Evolutionary conservation across 2,888 invertebrate genomes (phyloP).

Genomic region (Brassicogethes aeneus): DNA sequence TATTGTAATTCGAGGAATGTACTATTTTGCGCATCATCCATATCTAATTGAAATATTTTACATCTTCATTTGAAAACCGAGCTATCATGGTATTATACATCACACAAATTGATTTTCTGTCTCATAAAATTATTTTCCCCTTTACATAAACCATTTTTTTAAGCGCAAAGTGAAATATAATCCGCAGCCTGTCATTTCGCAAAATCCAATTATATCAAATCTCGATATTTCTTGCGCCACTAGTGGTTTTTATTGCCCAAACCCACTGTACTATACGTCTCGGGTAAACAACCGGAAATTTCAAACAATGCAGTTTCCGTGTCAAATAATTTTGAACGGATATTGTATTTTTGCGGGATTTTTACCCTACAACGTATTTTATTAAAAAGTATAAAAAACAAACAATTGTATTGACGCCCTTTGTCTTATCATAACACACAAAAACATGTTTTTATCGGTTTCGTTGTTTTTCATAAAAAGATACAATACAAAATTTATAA

Average conservation of each 20-base stretch:
- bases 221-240: neutral
- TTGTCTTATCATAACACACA: too few relatives aligned
- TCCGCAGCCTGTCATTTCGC: neutral
- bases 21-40: neutral
- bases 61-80: neutral
- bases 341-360: too few relatives aligned
- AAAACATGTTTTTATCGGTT: too few relatives aligned
- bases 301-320: neutral
- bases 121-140: conserved; percentile 2
- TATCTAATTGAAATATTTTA: neutral
- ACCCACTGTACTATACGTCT: too few relatives aligned
- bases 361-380: too few relatives aligned
- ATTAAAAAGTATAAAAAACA: too few relatives aligned
- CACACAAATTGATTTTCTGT: conserved; percentile 2
- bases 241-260: neutral
- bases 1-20: too few relatives aligned
- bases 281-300: neutral
- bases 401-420: too few relatives aligned
- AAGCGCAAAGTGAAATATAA: conserved; percentile 1
- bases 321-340: neutral
- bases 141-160: neutral
- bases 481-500: too few relatives aligned
- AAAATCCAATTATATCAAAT: conserved; percentile 2
- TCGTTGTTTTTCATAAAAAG: too few relatives aligned
- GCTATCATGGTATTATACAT: neutral